A percentile compares a stretch with the other conserved stretches of the same genome.
phyloP scores from a whole-genome alignment of 2,888 invertebrate genomes.

The Platerodrilus igneus region DNA sequence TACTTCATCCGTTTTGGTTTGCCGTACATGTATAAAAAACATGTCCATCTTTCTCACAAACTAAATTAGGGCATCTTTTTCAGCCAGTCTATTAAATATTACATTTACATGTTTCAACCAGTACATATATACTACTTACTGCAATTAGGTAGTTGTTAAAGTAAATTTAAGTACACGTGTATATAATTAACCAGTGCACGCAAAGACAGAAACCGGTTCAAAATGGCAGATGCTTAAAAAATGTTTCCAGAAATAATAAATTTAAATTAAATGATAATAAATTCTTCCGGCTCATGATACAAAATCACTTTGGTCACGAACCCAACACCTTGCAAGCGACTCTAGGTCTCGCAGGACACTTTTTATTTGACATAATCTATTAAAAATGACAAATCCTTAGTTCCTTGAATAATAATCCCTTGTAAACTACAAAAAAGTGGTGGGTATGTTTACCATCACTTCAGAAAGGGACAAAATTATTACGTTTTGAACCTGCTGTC shows the following conservation, averaged over 20 bases:
- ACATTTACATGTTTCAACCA: too few relatives aligned
- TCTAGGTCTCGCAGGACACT: conserved; percentile 7
- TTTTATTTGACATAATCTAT: conserved; percentile 15
- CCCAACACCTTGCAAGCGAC: conserved; percentile 24
- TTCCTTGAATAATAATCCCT: too few relatives aligned
- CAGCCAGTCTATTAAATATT: too few relatives aligned
- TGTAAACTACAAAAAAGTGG: too few relatives aligned
- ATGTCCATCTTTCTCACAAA: too few relatives aligned
- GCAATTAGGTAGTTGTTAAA: not conserved
- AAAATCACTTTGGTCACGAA: conserved; percentile 23
- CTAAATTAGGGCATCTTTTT: too few relatives aligned
- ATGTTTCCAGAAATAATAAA: conserved; percentile 16
- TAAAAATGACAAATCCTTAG: too few relatives aligned
- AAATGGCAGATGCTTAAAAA: conserved; percentile 3
- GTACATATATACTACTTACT: not conserved
- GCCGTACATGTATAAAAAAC: too few relatives aligned
- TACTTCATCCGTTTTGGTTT: too few relatives aligned
- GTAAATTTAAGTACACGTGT: not conserved
- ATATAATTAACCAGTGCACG: not conserved
- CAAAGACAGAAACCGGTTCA: not conserved
- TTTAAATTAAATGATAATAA: conserved; percentile 17
- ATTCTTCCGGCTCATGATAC: conserved; percentile 14
- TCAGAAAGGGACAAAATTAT: too few relatives aligned
- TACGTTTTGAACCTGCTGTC: too few relatives aligned
- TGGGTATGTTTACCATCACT: too few relatives aligned